These are phyloP conservation scores for Sphyrna mokarran DNA, from an alignment of 2,113 vertebrate genomes.

Conservation along the genomic window DNA sequence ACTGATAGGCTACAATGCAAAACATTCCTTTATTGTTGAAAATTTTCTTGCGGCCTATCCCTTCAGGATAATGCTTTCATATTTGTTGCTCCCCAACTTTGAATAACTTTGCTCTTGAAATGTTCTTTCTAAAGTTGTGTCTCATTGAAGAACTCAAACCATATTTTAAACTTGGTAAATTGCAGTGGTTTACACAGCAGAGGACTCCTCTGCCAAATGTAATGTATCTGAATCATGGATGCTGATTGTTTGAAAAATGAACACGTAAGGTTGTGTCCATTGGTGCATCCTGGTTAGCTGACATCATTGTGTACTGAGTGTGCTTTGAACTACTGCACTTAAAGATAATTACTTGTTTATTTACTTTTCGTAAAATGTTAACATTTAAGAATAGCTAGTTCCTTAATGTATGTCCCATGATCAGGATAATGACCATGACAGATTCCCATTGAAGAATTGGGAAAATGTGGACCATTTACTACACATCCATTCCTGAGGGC, in stretches of 20 bases:
- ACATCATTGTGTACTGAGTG: neutral
- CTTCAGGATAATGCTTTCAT: neutral
- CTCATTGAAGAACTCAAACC: slow-evolving; percentile 13
- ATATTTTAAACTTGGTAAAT: neutral
- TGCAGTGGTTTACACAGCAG: neutral
- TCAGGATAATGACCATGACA: neutral
- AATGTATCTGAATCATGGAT: neutral
- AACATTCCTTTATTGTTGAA: neutral
- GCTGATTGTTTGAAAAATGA: neutral
- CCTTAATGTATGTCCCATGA: neutral
- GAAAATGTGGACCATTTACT: neutral
- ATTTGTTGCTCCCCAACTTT: neutral
- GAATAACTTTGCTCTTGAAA: slow-evolving; percentile 9
- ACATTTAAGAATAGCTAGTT: neutral
- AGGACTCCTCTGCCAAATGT: neutral
- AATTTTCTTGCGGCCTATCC: neutral
- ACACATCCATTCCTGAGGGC: neutral
- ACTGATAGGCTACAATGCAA: slow-evolving; percentile 11
- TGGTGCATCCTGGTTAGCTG: neutral
- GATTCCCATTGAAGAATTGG: neutral
- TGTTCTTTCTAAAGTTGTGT: neutral
- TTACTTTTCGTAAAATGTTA: neutral
- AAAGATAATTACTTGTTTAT: neutral
- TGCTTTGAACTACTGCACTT: neutral
- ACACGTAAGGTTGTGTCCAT: neutral